phyloP scores from a whole-genome alignment of 2,113 vertebrate species.

The Pandion haliaetus region DNA sequence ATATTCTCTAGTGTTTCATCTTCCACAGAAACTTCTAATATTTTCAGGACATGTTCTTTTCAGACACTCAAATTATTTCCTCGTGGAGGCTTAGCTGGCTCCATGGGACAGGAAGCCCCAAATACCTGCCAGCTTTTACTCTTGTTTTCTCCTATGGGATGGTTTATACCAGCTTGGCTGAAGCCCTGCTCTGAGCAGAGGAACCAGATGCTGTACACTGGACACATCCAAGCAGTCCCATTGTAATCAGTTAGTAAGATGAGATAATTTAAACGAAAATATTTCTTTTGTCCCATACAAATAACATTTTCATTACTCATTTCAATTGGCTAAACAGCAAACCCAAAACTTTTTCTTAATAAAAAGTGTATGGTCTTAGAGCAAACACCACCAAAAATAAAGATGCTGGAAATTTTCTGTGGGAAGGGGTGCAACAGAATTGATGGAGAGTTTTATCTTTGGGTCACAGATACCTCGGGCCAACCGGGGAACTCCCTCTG shows the following conservation, averaged over 20 bases:
- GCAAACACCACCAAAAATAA: not conserved
- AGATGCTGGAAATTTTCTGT: not conserved
- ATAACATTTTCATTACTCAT: conserved; percentile 18
- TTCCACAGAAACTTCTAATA: not conserved
- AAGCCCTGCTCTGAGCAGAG: not conserved
- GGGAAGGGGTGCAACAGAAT: not conserved
- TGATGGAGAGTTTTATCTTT: not conserved
- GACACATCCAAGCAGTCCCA: not conserved
- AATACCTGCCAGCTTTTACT: not conserved
- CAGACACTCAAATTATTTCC: not conserved
- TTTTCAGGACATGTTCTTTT: not conserved
- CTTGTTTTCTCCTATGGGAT: not conserved
- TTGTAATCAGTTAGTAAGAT: not conserved
- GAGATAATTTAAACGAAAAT: conserved; percentile 3
- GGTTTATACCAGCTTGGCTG: not conserved
- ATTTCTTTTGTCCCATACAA: not conserved
- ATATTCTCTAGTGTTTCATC: not conserved
- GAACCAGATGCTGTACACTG: not conserved
- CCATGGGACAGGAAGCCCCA: not conserved
- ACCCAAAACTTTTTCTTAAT: not conserved
- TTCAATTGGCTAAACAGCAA: not conserved
- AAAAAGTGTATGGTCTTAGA: not conserved
- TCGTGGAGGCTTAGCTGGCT: not conserved
- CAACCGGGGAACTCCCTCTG: not conserved
- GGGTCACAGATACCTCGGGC: not conserved